phyloP scores from a whole-genome alignment of 2,888 invertebrate genomes.

The Campoletis raptor region DNA sequence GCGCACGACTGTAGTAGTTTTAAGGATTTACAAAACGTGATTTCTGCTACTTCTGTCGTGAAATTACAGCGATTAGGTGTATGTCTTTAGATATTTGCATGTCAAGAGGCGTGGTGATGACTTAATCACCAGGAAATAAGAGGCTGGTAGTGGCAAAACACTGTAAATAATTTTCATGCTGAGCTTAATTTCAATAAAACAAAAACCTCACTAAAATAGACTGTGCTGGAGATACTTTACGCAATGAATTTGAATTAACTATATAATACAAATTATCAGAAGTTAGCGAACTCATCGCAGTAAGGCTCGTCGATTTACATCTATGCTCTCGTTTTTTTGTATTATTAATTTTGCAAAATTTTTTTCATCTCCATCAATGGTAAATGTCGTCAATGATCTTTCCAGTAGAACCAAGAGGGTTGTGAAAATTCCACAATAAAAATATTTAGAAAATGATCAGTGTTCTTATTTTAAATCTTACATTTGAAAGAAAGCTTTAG shows the following conservation, averaged over 20 bases:
- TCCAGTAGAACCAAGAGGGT: no score
- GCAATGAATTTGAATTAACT: background rate
- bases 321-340: background rate
- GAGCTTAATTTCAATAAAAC: background rate
- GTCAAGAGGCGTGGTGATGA: conserved; percentile 3
- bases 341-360: background rate
- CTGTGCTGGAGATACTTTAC: background rate
- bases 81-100: background rate
- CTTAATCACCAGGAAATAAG: conserved; percentile 7
- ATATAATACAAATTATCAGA: background rate
- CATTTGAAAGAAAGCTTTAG: no score
- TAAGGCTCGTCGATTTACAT: background rate
- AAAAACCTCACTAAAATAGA: background rate
- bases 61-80: background rate
- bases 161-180: background rate
- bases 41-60: background rate
- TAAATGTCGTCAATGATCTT: no score
- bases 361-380: no score
- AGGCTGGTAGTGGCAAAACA: background rate
- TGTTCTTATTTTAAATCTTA: no score
- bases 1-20: background rate
- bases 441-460: background rate
- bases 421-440: background rate
- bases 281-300: background rate
- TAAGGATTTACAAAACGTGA: conserved; percentile 6